Percentiles rank a stretch among this genome's conserved stretches.
Evolutionary conservation across 2,797 vertebrate genomes (phyloP).

Genomic region (Coluber constrictor): DNA sequence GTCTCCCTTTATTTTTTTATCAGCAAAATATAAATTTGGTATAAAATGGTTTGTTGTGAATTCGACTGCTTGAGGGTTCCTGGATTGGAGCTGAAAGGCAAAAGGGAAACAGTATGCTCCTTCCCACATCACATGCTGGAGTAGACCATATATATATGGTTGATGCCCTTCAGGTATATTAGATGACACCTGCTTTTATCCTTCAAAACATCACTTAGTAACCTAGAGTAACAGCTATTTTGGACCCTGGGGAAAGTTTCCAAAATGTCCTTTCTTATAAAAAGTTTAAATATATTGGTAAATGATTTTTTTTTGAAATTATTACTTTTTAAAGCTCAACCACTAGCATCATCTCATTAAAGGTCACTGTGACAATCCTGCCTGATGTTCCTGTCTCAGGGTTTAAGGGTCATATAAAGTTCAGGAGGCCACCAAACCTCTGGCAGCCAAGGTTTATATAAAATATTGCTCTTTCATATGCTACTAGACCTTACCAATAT

Average conservation of each 20-base stretch:
- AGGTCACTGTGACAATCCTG: background rate
- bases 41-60: too few species aligned
- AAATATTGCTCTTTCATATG: background rate
- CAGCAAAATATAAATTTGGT: too few species aligned
- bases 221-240: background rate
- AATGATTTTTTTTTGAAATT: background rate
- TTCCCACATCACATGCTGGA: too few species aligned
- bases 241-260: background rate
- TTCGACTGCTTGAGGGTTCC: too few species aligned
- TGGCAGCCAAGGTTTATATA: background rate
- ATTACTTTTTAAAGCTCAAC: background rate
- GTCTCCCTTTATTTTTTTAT: too few species aligned
- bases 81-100: too few species aligned
- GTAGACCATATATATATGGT: too few species aligned
- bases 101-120: too few species aligned
- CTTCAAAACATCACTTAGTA: background rate
- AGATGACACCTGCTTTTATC: background rate
- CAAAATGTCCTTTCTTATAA: background rate
- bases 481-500: background rate
- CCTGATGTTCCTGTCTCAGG: background rate
- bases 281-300: background rate
- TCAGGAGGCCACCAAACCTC: background rate
- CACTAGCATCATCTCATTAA: background rate
- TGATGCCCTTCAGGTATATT: background rate
- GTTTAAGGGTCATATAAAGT: background rate